These are phyloP conservation scores for Falco peregrinus DNA, from an alignment of 2,797 vertebrate genomes.

Conservation along the genomic window DNA sequence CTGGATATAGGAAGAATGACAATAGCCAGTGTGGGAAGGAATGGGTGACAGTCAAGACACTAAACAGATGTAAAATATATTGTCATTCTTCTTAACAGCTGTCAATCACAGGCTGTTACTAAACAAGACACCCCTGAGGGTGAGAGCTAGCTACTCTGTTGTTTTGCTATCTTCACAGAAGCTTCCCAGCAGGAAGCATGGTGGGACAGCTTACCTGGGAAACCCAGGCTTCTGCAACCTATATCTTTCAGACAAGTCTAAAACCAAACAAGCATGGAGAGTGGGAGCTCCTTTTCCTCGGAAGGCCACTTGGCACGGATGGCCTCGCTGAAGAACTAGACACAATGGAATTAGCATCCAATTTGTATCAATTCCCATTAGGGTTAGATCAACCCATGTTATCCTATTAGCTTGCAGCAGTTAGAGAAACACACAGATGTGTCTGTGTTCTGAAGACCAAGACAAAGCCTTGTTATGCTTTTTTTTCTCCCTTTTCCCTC, in stretches of 20 bases:
- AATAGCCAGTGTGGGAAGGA: conserved; percentile 73
- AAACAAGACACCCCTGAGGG: conserved; percentile 75
- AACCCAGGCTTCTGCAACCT: background rate
- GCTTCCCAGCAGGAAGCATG: conserved; percentile 65
- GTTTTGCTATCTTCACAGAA: conserved; percentile 64
- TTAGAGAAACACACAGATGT: conserved; percentile 81
- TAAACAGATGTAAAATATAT: conserved; percentile 90
- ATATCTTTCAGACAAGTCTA: conserved; percentile 11
- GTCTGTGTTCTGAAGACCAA: conserved; percentile 78
- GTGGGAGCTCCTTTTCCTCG: background rate
- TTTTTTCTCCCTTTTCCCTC: conserved; percentile 23
- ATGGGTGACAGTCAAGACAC: conserved; percentile 74
- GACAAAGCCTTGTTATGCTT: conserved; percentile 76
- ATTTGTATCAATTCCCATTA: conserved; percentile 84
- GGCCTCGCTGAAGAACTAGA: conserved; percentile 58
- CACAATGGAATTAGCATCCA: conserved; percentile 84
- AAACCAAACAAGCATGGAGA: conserved; percentile 55
- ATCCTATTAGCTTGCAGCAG: conserved; percentile 63
- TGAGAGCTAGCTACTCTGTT: conserved; percentile 66
- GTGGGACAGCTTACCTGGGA: conserved; percentile 73
- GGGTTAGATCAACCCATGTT: conserved; percentile 60
- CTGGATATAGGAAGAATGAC: conserved; percentile 70
- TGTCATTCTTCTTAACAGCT: conserved; percentile 84
- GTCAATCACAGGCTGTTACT: conserved; percentile 86
- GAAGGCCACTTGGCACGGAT: conserved; percentile 3